These are phyloP conservation scores for Sebastes itinus DNA, from an alignment of 2,797 vertebrate species.

Conservation along the genomic window DNA sequence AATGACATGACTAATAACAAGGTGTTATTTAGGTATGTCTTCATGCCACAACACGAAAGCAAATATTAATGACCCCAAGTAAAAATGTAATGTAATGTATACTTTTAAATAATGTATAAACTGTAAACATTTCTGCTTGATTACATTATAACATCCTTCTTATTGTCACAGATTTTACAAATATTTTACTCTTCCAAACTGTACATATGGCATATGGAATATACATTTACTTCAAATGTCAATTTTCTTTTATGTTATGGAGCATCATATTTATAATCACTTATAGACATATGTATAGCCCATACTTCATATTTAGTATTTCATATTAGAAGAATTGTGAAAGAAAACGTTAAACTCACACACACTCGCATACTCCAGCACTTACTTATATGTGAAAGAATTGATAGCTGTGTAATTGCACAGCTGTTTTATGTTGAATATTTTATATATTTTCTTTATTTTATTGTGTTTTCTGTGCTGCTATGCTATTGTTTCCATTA, in stretches of 20 bases:
- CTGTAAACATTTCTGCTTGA: too few relatives aligned
- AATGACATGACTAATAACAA: background rate
- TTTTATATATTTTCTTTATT: background rate
- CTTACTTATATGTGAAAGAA: background rate
- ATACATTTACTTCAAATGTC: background rate
- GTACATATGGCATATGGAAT: background rate
- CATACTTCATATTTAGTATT: background rate
- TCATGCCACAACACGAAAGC: too few relatives aligned
- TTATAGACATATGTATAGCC: background rate
- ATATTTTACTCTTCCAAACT: background rate
- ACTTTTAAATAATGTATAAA: background rate
- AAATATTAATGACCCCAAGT: too few relatives aligned
- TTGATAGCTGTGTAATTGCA: background rate
- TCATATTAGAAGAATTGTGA: background rate
- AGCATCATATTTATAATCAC: background rate
- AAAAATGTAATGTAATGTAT: too few relatives aligned
- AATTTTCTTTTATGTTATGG: background rate
- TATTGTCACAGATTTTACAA: background rate
- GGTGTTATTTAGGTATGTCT: background rate
- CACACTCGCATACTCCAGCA: background rate
- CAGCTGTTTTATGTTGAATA: background rate
- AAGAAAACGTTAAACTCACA: background rate
- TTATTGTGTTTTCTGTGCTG: background rate
- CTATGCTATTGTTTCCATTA: background rate
- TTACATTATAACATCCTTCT: background rate